A percentile compares a stretch with the other conserved stretches of the same genome.
Conservation (phyloP, 2,797 vertebrate genomes). For the Rhabdophis nuchalis region DNA sequence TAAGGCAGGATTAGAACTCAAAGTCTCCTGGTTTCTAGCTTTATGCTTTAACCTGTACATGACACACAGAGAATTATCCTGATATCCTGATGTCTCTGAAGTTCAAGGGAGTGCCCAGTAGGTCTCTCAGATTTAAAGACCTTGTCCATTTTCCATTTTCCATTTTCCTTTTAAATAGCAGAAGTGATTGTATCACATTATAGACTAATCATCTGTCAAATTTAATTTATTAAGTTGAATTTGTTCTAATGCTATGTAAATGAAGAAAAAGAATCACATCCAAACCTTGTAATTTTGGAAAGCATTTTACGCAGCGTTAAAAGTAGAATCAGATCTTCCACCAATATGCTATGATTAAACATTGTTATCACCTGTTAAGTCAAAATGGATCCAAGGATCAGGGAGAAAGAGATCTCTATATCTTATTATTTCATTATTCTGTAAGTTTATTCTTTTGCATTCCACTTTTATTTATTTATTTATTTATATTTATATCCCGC, state of each 20-base stretch:
- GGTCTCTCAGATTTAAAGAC: constrained; percentile 52
- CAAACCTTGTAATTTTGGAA: constrained; percentile 49
- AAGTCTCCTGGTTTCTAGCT: not conserved
- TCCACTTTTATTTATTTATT: too few species aligned
- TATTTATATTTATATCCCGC: too few species aligned
- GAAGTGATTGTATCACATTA: constrained; percentile 59
- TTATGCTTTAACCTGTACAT: not conserved
- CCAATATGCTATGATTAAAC: constrained; percentile 48
- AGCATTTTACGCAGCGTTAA: constrained; percentile 37
- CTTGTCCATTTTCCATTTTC: constrained; percentile 55
- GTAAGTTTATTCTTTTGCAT: not conserved
- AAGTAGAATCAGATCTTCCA: constrained; percentile 42
- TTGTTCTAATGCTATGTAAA: constrained; percentile 53
- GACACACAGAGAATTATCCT: constrained; percentile 6
- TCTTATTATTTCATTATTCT: not conserved
- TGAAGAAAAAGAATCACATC: constrained; percentile 53
- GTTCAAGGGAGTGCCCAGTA: constrained; percentile 15
- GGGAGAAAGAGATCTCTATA: not conserved
- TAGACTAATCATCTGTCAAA: constrained; percentile 65
- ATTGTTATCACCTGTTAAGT: constrained; percentile 25
- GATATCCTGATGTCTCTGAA: constrained; percentile 21
- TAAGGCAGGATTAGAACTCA: not conserved
- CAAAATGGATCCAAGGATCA: not conserved
- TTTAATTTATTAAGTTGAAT: constrained; percentile 63
- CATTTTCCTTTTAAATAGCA: constrained; percentile 60